Percentiles rank a stretch among this genome's conserved stretches.
Conservation (phyloP, 2,888 invertebrate species). For the Eupeodes luniger region DNA sequence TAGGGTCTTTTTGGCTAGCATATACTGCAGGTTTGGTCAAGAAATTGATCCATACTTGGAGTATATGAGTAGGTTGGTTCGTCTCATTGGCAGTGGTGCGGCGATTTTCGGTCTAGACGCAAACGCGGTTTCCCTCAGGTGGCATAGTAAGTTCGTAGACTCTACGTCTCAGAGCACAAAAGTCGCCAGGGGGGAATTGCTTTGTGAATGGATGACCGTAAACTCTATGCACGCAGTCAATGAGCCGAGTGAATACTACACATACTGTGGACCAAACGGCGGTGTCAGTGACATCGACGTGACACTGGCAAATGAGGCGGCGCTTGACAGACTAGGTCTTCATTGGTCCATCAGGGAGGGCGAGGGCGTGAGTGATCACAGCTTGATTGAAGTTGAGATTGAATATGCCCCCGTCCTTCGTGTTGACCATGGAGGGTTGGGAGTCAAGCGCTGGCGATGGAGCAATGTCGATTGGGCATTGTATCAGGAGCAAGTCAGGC, state of each 20-base stretch:
- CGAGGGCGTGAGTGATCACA: not conserved
- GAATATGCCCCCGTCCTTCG: not conserved
- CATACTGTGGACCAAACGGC: not conserved
- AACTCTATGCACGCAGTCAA: constrained; percentile 44
- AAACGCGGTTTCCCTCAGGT: constrained; percentile 25
- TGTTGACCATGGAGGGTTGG: too few species aligned
- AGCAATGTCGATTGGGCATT: not conserved
- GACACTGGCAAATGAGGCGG: not conserved
- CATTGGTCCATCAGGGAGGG: not conserved
- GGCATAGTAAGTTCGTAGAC: constrained; percentile 41
- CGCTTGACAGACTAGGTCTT: not conserved
- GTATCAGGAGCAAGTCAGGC: not conserved
- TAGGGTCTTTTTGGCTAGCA: not conserved
- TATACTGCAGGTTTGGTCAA: not conserved
- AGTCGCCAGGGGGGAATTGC: not conserved
- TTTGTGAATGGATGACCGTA: constrained; percentile 27
- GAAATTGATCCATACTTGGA: not conserved
- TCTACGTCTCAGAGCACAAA: not conserved
- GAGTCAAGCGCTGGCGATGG: too few species aligned
- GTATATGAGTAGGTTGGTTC: not conserved
- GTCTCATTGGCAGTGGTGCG: not conserved
- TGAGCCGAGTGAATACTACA: constrained; percentile 26
- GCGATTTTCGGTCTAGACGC: constrained; percentile 11
- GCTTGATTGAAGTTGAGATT: not conserved
- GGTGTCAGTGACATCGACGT: not conserved